Evolutionary conservation across 2,888 invertebrate genomes (phyloP), one percentile per base, ranked within the genome.

Genomic region (Anarsia innoxiella): DNA sequence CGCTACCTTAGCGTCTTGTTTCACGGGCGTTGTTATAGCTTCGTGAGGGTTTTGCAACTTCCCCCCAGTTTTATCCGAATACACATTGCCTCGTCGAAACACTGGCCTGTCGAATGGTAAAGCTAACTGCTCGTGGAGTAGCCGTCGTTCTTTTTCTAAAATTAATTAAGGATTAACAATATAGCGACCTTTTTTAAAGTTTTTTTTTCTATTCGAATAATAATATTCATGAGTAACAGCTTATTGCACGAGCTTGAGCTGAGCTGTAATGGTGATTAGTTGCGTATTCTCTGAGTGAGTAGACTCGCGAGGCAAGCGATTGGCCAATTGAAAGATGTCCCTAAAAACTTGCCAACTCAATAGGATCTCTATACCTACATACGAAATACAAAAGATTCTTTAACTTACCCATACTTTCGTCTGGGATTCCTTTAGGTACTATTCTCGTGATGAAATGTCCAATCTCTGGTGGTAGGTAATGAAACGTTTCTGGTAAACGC

Each of bases 381-480:
- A n/a, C n/a, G n/a, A n/a, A n/a, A n/a, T n/a, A n/a, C n/a, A n/a
- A n/a, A n/a, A n/a, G n/a, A n/a, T n/a, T n/a, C n/a, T 19, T 5
- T 19, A 2, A 60, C 87, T 86, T 86, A 91, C 92, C 87, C 64
- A 91, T 87, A 47, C 88, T 87, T 45, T 90, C 89, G 59, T 94
- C 93, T 2, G 88, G 76, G 31, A 88, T 79, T 39, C 85, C 87
- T 54, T 88, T 87, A 10, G 92, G 89, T 60, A 93, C 91, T 28
- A 92, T 83, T 48, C 91, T 86, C 6, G 94, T 92, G 12, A 95
- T 66, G 53, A 94, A 91, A 69, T 94, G 93, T 1, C 92, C 92
- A 53, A 92, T 87, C 45, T 88, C 88, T 44, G 77, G 66, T 8
- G 92, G 91, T 46, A 89, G 88, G 64, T 92, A 95, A 67, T 96